These are phyloP conservation scores for Augiades crinisus DNA, from an alignment of 2,888 invertebrate species.

Conservation along the genomic window DNA sequence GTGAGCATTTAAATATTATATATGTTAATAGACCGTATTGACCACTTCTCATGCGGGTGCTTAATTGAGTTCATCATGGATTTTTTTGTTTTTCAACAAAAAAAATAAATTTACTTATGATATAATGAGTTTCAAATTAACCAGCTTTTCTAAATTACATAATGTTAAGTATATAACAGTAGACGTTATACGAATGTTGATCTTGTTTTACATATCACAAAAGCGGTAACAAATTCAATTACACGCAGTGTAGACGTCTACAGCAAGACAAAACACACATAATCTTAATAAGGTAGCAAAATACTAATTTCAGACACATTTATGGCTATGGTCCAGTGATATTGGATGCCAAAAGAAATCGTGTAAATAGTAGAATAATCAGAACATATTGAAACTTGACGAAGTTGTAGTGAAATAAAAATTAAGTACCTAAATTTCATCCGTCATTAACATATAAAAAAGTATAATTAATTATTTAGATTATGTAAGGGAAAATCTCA, in stretches of 20 bases:
- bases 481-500: no score
- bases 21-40: no score
- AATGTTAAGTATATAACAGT: no score
- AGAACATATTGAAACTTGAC: constrained; percentile 28
- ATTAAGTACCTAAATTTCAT: constrained; percentile 29
- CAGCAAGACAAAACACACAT: neutral
- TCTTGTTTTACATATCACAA: constrained; percentile 35
- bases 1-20: no score
- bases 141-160: no score
- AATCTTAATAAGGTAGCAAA: constrained; percentile 7
- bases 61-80: no score
- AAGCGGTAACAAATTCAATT: constrained; percentile 1
- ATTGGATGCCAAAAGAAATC: constrained; percentile 58
- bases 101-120: no score
- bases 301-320: constrained; percentile 28
- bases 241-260: constrained; percentile 1
- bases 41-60: no score
- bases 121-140: no score
- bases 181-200: constrained; percentile 5
- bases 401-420: constrained; percentile 21
- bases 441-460: constrained; percentile 35
- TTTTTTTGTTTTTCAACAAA: no score
- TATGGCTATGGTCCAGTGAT: constrained; percentile 59
- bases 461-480: constrained; percentile 42
- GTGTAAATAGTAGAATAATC: constrained; percentile 32